phyloP scores from a whole-genome alignment of 2,888 invertebrate genomes.

The Girardia tigrina region DNA sequence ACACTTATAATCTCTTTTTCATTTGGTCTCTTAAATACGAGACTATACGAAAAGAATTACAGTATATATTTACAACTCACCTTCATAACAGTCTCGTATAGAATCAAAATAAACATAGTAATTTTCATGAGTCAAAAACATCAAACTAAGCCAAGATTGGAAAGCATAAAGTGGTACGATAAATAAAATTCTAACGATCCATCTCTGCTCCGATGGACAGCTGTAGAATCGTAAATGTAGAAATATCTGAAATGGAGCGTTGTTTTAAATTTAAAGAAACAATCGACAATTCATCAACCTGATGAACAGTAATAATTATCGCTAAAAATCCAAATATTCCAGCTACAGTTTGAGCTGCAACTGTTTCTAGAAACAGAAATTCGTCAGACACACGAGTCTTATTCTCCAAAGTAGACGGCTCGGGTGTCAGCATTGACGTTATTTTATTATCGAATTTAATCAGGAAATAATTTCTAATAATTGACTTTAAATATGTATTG shows the following conservation, averaged over 20 bases:
- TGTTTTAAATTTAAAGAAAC: no score
- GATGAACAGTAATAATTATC: conserved; percentile 87
- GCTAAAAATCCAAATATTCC: conserved; percentile 88
- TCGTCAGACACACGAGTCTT: background rate
- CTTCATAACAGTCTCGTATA: conserved; percentile 96
- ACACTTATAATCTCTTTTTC: no score
- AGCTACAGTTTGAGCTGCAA: conserved; percentile 81
- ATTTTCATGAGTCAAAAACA: conserved; percentile 92
- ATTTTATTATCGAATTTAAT: no score
- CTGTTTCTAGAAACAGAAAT: conserved; percentile 74
- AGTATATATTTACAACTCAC: no score
- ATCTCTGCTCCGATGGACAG: conserved; percentile 92
- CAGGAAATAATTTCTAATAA: no score
- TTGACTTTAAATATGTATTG: no score
- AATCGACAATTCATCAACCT: conserved; percentile 51
- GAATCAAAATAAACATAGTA: conserved; percentile 98
- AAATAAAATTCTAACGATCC: conserved; percentile 95
- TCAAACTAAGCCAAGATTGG: conserved; percentile 90
- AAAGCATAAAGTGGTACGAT: conserved; percentile 97
- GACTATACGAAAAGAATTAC: no score
- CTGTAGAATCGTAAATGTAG: conserved; percentile 95
- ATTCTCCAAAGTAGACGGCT: background rate
- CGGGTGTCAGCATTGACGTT: background rate
- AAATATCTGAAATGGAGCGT: conserved; percentile 64
- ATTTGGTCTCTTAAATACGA: no score